Evolutionary conservation across 2,113 vertebrate species (phyloP).

Genomic region (Petaurus breviceps): DNA sequence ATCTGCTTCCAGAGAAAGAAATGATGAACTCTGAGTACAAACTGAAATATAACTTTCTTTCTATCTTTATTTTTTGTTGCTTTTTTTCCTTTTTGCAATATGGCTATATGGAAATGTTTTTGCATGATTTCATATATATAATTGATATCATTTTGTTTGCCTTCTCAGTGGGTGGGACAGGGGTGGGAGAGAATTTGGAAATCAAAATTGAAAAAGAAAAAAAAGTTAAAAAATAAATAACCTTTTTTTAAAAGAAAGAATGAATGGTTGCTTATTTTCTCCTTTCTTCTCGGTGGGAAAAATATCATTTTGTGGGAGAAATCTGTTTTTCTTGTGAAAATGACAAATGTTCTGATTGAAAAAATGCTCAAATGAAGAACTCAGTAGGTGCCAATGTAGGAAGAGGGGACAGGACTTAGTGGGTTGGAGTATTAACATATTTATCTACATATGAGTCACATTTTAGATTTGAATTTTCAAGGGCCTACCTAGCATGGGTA

Average conservation of each 20-base stretch:
- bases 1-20: too few species aligned
- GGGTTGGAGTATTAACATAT: not conserved
- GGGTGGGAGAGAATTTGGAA: not conserved
- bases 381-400: conserved; percentile 41
- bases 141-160: not conserved
- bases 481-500: not conserved
- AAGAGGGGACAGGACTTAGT: not conserved
- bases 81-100: not conserved
- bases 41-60: too few species aligned
- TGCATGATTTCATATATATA: not conserved
- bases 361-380: not conserved
- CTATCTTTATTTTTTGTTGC: too few species aligned
- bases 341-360: conserved; percentile 71
- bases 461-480: conserved; percentile 33
- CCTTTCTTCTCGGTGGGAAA: conserved; percentile 58
- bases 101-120: not conserved
- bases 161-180: not conserved
- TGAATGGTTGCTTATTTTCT: not conserved
- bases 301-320: conserved; percentile 68
- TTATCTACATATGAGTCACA: conserved; percentile 33
- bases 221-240: not conserved
- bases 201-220: not conserved
- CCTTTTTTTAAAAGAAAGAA: not conserved
- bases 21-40: too few species aligned
- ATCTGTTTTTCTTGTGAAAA: conserved; percentile 67